Evolutionary conservation across 2,113 vertebrate genomes (phyloP), one percentile per base, ranked within the genome.

Genomic region (Podiceps cristatus): DNA sequence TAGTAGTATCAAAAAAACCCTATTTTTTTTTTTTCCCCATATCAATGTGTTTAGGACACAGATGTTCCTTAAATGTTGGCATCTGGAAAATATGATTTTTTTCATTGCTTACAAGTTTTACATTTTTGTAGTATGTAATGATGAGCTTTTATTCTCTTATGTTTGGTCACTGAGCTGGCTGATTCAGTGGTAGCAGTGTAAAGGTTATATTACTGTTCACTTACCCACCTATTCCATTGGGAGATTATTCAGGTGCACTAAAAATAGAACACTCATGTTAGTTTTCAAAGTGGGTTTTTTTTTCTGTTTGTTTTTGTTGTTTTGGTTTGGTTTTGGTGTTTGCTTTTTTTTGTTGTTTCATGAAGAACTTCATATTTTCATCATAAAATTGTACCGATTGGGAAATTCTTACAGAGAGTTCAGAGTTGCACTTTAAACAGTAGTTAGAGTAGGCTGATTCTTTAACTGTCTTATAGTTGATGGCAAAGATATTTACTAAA

Each of bases 11-110:
- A 67, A n/a, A 60, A 25, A 40, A 42, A 62, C 14, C 4, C 2
- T 28, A 7, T 13, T 4, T 23, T 19, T 13, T 4, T 23, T 19
- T 19, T 42, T 18, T 0, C 22, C 11, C 20, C 25, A 4, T 37
- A 27, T 76, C 53, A 18, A 60, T 14, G 16, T 84, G 10, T 49
- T 77, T 45, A 89, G 44, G 27, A 45, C 4, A 17, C 45, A 85
- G 50, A 77, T 93, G 60, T 49, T 93, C 22, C 59, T 68, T 81
- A 82, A 77, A 35, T 72, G 22, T 13, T 49, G 45, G 5, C 50
- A 28, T 44, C 59, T 73, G 73, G 19, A 49, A 90, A 85, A 87
- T 27, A 33, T 9, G 15, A 5, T 52, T 86, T 60, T 23, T 23
- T 64, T 78, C 37, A 59, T 45, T 66, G 20, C 10, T 81, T 52